Evolutionary conservation across 2,888 invertebrate genomes (phyloP), one percentile per base, ranked within the genome.

Genomic region (Hypsopygia costalis): DNA sequence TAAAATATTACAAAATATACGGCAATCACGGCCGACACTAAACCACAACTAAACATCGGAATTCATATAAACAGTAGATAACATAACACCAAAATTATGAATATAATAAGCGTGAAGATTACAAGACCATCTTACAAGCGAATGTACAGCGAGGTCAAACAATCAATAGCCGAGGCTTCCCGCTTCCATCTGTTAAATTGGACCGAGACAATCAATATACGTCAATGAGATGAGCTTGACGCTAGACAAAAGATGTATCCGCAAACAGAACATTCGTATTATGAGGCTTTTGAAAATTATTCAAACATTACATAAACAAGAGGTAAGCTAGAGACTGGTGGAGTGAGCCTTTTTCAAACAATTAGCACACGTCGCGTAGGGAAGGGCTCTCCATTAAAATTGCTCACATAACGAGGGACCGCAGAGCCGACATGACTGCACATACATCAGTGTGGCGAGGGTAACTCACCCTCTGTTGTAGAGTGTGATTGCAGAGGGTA

Each of bases 301-400:
- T 20, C 31, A n/a, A 40, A 33, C 48, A 34, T 41, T 44, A 49
- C 31, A 40, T 21, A 39, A 21, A 43, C 41, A 42, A 28, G 6
- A 29, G 37, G 29, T 11, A 33, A 37, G 40, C 39, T 29, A 43
- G 49, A 44, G 43, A 39, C 37, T 37, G 43, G 44, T 49, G 44
- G 45, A 69, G 66, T 54, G 57, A 55, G 62, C 62, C 64, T 69
- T 76, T 78, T 72, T 65, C 64, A 71, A 72, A 77, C 75, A 81
- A 81, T 78, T 77, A 77, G 61, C 60, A 62, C 48, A 53, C 55
- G 57, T 59, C 52, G 57, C 48, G 43, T 36, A 34, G 55, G 56
- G 50, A 51, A 81, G 76, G 59, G 69, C 64, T 60, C 76, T 82
- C 68, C 66, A 74, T 78, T 76, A 75, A 70, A 77, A 74, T 69